These are phyloP conservation scores for Drosophila santomea DNA, from an alignment of 1,140 invertebrate genomes.

Conservation along the genomic window DNA sequence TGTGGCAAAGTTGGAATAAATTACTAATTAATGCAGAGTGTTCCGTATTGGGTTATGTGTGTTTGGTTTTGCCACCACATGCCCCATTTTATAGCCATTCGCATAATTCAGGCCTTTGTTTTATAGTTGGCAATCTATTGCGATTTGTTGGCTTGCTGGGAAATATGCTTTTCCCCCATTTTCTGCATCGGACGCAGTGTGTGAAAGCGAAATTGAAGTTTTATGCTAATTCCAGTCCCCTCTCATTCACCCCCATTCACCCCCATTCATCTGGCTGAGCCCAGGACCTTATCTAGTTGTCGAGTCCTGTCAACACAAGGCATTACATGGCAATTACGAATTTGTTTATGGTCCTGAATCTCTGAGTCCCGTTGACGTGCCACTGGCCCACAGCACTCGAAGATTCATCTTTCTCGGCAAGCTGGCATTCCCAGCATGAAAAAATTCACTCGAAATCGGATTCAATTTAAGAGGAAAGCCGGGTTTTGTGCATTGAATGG, in stretches of 20 bases:
- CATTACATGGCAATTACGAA: conserved; percentile 80
- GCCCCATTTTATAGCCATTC: not conserved
- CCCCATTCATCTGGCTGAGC: conserved; percentile 24
- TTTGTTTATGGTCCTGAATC: conserved; percentile 72
- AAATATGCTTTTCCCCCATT: conserved; percentile 53
- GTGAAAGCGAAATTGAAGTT: conserved; percentile 73
- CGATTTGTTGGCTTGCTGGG: conserved; percentile 59
- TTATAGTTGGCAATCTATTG: conserved; percentile 75
- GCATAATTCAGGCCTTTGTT: conserved; percentile 38
- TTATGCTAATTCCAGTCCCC: conserved; percentile 70
- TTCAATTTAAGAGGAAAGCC: conserved; percentile 1
- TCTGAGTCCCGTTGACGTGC: conserved; percentile 39
- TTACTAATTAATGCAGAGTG: conserved; percentile 70
- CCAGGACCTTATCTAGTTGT: conserved; percentile 67
- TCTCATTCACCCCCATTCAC: conserved; percentile 5
- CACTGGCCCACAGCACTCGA: conserved; percentile 28
- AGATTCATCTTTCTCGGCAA: conserved; percentile 20
- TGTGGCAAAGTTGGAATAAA: conserved; percentile 67
- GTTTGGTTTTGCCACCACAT: conserved; percentile 1
- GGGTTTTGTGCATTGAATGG: conserved; percentile 4
- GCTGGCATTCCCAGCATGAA: conserved; percentile 1
- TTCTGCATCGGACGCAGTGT: conserved; percentile 56
- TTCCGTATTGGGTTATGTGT: conserved; percentile 20
- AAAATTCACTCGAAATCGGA: conserved; percentile 7
- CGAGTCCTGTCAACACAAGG: conserved; percentile 76